These are phyloP conservation scores for Axea sp. DNA, from an alignment of 2,888 invertebrate genomes.

Conservation along the genomic window DNA sequence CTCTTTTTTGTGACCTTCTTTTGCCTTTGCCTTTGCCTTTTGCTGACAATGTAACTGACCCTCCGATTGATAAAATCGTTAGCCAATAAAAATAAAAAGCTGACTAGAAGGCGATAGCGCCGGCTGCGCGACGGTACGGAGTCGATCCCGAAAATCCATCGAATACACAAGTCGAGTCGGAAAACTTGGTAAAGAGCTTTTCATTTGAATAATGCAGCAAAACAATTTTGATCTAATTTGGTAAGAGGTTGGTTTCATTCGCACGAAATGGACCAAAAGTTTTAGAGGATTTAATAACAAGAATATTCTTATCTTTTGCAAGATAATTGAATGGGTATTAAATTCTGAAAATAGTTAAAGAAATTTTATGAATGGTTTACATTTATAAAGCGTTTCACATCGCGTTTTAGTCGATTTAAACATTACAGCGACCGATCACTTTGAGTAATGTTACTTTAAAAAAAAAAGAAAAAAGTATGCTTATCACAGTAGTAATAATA, in stretches of 20 bases:
- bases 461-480: too few species aligned
- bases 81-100: conserved; percentile 31
- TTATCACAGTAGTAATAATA: too few species aligned
- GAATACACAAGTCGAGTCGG: conserved; percentile 17
- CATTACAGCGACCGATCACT: too few species aligned
- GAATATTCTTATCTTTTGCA: conserved; percentile 15
- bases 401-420: background rate
- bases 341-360: background rate
- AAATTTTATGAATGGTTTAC: conserved; percentile 11
- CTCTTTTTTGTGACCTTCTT: conserved; percentile 11
- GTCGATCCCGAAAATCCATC: conserved; percentile 22
- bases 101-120: conserved; percentile 3
- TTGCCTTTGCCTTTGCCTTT: conserved; percentile 35
- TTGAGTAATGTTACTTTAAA: too few species aligned
- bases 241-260: conserved; percentile 9
- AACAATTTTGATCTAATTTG: conserved; percentile 47
- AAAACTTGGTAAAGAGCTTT: conserved; percentile 24
- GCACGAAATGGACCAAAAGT: conserved; percentile 28
- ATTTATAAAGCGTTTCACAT: background rate
- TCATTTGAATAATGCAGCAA: conserved; percentile 51
- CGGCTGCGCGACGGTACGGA: conserved; percentile 1
- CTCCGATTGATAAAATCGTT: conserved; percentile 35
- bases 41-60: conserved; percentile 46
- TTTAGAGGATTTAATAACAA: conserved; percentile 16
- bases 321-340: conserved; percentile 20